Conservation (phyloP, 2,888 invertebrate species). For the Ophion obscuratus region DNA sequence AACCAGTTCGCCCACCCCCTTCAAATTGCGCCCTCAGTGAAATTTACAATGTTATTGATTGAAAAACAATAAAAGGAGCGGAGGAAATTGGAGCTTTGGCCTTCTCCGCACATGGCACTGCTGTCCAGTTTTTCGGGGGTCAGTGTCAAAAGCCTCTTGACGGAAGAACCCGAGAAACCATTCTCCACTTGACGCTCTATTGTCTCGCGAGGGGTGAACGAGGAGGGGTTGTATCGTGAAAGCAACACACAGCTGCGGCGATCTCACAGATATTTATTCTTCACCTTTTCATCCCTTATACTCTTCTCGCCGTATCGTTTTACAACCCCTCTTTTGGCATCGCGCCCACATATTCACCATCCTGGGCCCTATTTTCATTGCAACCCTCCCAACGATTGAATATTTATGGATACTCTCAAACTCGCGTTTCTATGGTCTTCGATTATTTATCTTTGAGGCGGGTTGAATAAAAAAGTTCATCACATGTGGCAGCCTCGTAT, state of each 20-base stretch:
- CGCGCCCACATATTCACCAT: neutral
- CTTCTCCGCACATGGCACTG: neutral
- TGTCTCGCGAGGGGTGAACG: conserved; percentile 46
- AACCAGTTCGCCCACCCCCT: conserved; percentile 2
- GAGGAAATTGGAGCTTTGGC: conserved; percentile 14
- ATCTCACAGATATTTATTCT: conserved; percentile 59
- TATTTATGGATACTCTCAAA: conserved; percentile 6
- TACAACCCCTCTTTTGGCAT: conserved; percentile 28
- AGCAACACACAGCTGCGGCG: conserved; percentile 49
- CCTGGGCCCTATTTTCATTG: neutral
- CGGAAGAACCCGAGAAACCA: conserved; percentile 52
- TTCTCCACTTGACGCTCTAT: conserved; percentile 55
- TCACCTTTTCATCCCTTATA: conserved; percentile 30
- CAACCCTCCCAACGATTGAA: conserved; percentile 7
- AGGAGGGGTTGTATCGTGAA: conserved; percentile 45
- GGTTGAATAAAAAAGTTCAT: conserved; percentile 7
- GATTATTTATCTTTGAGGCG: conserved; percentile 35
- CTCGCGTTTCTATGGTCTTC: neutral
- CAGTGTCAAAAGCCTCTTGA: conserved; percentile 61
- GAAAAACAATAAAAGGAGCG: neutral
- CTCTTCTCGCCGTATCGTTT: conserved; percentile 40
- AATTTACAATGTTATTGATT: conserved; percentile 42
- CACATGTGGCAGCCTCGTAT: neutral
- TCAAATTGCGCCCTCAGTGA: conserved; percentile 4
- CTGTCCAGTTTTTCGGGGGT: conserved; percentile 43